Percentiles rank a stretch among this genome's conserved stretches.
Evolutionary conservation across 2,888 invertebrate genomes (phyloP).

Genomic region (Erebia ligea): DNA sequence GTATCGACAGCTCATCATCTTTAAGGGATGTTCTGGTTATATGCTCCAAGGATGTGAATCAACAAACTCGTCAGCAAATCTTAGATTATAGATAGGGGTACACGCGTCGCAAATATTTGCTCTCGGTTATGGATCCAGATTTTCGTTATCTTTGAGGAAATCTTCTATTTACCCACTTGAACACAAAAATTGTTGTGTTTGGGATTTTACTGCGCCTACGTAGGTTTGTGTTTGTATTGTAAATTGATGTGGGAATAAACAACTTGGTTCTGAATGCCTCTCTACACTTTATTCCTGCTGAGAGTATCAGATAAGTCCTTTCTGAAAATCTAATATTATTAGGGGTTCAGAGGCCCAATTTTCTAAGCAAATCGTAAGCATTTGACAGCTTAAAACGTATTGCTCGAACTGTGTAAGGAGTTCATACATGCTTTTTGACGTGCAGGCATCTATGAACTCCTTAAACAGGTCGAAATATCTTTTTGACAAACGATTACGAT

Average conservation of each 20-base stretch:
- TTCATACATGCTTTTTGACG: too few species aligned
- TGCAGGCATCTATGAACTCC: too few species aligned
- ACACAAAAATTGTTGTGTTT: conserved; percentile 3
- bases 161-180: conserved; percentile 5
- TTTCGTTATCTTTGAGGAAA: conserved; percentile 24
- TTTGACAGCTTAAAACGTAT: too few species aligned
- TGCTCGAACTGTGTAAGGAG: too few species aligned
- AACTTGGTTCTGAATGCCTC: background rate
- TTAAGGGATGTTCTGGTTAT: background rate
- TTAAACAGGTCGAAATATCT: too few species aligned
- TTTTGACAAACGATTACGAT: too few species aligned
- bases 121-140: conserved; percentile 23
- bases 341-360: too few species aligned
- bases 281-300: too few species aligned
- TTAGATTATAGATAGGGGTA: background rate
- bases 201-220: background rate
- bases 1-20: background rate
- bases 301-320: too few species aligned
- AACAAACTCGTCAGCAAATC: conserved; percentile 8
- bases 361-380: too few species aligned
- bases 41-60: background rate
- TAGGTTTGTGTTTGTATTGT: conserved; percentile 8
- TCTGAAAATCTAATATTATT: too few species aligned
- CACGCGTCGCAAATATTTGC: conserved; percentile 28
- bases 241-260: conserved; percentile 4